These are phyloP conservation scores for Hormaphis cornu DNA, from an alignment of 1,140 invertebrate species.

Conservation along the genomic window DNA sequence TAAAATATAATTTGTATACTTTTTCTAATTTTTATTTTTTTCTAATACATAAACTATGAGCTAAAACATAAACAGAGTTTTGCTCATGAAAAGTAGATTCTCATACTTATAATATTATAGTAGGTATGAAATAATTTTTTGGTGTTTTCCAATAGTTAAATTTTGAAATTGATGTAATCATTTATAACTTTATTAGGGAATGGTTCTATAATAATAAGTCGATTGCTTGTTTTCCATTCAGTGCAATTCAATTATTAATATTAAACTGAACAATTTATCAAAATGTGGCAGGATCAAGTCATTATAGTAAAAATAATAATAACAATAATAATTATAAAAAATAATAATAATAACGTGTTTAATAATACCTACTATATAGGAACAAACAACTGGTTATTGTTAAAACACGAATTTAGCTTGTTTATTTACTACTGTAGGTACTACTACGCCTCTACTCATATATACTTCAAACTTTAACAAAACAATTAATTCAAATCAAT, in stretches of 20 bases:
- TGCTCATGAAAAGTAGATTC: too few relatives aligned
- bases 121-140: neutral
- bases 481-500: constrained; percentile 17
- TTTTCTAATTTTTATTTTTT: neutral
- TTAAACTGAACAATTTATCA: constrained; percentile 8
- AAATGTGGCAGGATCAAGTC: constrained; percentile 15
- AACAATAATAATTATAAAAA: neutral
- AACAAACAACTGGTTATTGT: constrained; percentile 27
- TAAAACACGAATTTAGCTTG: constrained; percentile 10
- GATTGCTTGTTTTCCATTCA: neutral
- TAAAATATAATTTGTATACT: too few relatives aligned
- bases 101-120: neutral
- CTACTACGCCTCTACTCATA: constrained; percentile 1
- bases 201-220: neutral
- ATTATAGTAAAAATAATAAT: constrained; percentile 32
- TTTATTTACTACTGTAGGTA: neutral
- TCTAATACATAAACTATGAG: neutral
- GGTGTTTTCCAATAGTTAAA: constrained; percentile 9
- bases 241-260: neutral
- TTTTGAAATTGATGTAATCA: neutral
- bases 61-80: too few relatives aligned
- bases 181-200: neutral
- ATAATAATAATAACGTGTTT: constrained; percentile 12
- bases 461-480: neutral
- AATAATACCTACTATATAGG: constrained; percentile 13